Evolutionary conservation across 2,113 vertebrate genomes (phyloP), one percentile per base, ranked within the genome.

Genomic region (Colinus virginianus): DNA sequence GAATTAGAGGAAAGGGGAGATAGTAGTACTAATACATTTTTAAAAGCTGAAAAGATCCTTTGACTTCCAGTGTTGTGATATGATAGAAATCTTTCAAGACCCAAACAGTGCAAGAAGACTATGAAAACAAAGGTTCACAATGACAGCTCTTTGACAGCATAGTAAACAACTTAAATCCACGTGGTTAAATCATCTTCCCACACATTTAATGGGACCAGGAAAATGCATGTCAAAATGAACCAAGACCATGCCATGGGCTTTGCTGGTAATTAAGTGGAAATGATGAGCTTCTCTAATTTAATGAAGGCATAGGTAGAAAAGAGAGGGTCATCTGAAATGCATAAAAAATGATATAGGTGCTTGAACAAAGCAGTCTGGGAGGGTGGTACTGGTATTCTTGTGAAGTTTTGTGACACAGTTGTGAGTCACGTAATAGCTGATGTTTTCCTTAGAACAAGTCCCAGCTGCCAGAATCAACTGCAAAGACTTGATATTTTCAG

Each of bases 1-100:
- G 17, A 61, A 11, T 4, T 3, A 79, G 61, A 80, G 9, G 22
- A 23, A 62, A 63, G 45, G 19, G 62, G 23, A 77, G 49, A 92
- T 30, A 90, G 93, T 90, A 90, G 56, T 92, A 48, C 22, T 80
- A 91, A 95, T 36, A 48, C 8, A n/a, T 63, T 89, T 92, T 81
- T 85, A 17, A 89, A 87, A 91, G 69, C 42, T 74, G 3, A 1
- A 75, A 92, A 85, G 17, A 77, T 92, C 67, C 82, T 36, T 13
- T 80, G 81, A 77, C 51, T 87, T 69, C 46, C 78, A 77, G 43
- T 70, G n/a, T 38, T 68, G 36, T 70, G 84, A 74, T 78, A 75
- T 0, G 1, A 85, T 16, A 92, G 75, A 77, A 84, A 70, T n/a
- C 75, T 92, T 90, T 87, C 49, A 83, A 78, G 59, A 36, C 20